Base-by-base conservation (phyloP, 2,888 invertebrate species). In the Brachypalpus laphriformis region DNA sequence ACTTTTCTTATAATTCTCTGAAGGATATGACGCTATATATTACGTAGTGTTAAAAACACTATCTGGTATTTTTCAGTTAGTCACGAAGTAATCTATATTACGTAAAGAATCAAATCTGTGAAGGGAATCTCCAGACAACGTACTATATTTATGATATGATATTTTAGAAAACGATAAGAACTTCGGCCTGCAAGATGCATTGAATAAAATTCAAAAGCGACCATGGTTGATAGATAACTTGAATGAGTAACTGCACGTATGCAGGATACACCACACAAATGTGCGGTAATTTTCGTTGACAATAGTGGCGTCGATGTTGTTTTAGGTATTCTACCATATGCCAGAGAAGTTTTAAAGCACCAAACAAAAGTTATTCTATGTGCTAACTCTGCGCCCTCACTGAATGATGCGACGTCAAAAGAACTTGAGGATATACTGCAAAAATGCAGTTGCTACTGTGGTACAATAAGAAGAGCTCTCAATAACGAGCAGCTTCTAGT, bases 241-340 rank as follows among this genome's bases (percentile, higher is more conserved):
- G 88, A 97, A 98, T 89, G 93, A 93, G 66, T 99, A 98, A 98
- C 92, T 96, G 85, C 92, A 45, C 94, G 96, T 88, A 90, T 98
- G 87, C 31, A 94, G 92, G 94, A 93, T 87, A 93, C 93, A 72
- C 94, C 96, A 9, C 97, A 98, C 92, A 95, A 95, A 90, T 97
- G 97, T 93, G 97, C 97, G 59, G 96, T 96, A 22, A 95, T 99
- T 88, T 99, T 99, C 93, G 97, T 98, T 57, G 99, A 99, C 91
- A 99, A 99, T 91, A 98, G 98, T 90, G 99, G 99, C 9, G 96
- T 97, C 75, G 99, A 99, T 93, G 95, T 99, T 90, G 94, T 99
- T 70, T 93, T 99, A 76, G 99, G 99, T 20, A 95, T 99, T 80
- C 92, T 99, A 87, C 99, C 99, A 16, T 97, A 99, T 92, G 96